Evolutionary conservation across 2,113 vertebrate species (phyloP).

Genomic region (Coturnix japonica): DNA sequence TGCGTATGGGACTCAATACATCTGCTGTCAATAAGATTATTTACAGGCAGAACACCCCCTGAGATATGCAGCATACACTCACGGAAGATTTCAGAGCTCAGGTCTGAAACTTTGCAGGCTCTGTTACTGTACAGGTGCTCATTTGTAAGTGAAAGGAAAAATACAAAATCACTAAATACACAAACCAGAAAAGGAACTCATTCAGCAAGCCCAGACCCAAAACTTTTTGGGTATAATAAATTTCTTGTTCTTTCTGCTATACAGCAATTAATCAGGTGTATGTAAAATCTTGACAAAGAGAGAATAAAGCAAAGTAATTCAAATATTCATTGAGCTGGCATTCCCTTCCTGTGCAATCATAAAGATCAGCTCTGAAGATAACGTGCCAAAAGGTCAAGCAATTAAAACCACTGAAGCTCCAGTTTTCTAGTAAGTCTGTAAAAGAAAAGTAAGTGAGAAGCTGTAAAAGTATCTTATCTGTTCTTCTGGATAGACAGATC

Average conservation of each 20-base stretch:
- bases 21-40: not conserved
- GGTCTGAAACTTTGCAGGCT: not conserved
- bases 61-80: not conserved
- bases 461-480: not conserved
- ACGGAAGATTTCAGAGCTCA: not conserved
- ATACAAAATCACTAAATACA: not conserved
- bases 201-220: not conserved
- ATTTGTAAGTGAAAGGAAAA: not conserved
- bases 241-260: not conserved
- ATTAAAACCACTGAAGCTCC: slow-evolving; percentile 27
- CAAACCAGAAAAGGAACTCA: not conserved
- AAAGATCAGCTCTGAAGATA: slow-evolving; percentile 46
- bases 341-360: not conserved
- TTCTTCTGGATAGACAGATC: not conserved
- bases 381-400: slow-evolving; percentile 47
- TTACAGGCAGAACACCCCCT: not conserved
- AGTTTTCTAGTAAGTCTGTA: slow-evolving; percentile 5
- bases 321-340: not conserved
- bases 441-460: slow-evolving; percentile 37
- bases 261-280: not conserved
- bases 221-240: not conserved
- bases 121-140: not conserved
- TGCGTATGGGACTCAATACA: not conserved
- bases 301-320: not conserved
- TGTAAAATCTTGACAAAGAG: not conserved